Conservation (phyloP, 2,113 vertebrate species). For the Rhombomys opimus region DNA sequence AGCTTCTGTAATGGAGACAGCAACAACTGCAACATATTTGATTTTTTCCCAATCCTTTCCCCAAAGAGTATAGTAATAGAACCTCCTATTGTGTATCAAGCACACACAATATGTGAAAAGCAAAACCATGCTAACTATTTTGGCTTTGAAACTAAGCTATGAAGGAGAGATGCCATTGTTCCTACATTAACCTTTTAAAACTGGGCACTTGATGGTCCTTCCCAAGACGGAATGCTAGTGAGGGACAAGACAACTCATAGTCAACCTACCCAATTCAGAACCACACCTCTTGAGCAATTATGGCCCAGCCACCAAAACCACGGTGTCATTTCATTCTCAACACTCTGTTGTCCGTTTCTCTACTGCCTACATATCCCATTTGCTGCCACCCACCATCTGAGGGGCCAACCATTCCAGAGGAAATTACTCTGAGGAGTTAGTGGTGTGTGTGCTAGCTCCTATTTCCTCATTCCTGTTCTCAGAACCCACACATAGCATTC, state of each 20-base stretch:
- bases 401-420: not conserved
- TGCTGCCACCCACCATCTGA: not conserved
- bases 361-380: not conserved
- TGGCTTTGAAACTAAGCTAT: not conserved
- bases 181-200: not conserved
- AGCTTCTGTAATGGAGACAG: not conserved
- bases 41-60: not conserved
- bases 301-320: not conserved
- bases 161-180: not conserved
- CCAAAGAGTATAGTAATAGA: not conserved
- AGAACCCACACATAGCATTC: not conserved
- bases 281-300: not conserved
- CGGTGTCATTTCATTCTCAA: not conserved
- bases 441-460: not conserved
- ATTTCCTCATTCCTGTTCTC: not conserved
- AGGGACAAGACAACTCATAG: not conserved
- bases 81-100: not conserved
- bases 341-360: not conserved
- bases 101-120: not conserved
- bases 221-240: not conserved
- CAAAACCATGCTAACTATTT: not conserved
- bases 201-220: not conserved
- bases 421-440: not conserved
- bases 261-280: not conserved
- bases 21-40: not conserved